Evolutionary conservation across 2,113 vertebrate genomes (phyloP).

Genomic region (Aviceda subcristata): DNA sequence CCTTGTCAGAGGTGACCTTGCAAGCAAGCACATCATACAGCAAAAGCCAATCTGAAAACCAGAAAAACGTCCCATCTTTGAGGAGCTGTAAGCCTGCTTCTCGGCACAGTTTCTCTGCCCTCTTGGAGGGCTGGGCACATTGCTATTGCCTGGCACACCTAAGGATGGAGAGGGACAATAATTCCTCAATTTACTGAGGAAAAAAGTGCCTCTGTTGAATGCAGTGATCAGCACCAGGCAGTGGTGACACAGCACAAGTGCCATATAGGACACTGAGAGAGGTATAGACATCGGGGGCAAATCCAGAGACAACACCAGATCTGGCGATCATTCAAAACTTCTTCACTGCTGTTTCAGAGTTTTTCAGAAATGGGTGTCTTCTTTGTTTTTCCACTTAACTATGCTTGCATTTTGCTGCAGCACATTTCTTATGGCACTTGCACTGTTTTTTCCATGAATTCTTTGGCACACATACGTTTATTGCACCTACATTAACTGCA

Average conservation of each 20-base stretch:
- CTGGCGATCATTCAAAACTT: not conserved
- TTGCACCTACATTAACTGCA: not conserved
- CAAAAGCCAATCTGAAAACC: not conserved
- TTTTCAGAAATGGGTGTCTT: not conserved
- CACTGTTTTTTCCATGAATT: not conserved
- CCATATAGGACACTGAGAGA: not conserved
- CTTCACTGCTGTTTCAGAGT: not conserved
- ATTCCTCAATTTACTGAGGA: not conserved
- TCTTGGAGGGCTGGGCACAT: not conserved
- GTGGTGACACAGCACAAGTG: not conserved
- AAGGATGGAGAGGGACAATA: not conserved
- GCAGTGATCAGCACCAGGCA: not conserved
- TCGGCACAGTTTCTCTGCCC: not conserved
- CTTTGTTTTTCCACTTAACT: not conserved
- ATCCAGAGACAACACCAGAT: not conserved
- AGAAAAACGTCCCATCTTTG: rapidly evolving
- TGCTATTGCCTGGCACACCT: not conserved
- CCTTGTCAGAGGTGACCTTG: not conserved
- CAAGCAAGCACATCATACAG: rapidly evolving
- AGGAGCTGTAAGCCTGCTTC: not conserved
- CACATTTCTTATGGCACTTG: not conserved
- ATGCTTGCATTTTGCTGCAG: not conserved
- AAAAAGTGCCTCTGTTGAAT: not conserved
- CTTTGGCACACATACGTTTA: not conserved
- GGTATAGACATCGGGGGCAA: not conserved